Conservation (phyloP, 2,113 vertebrate species). For the Apistogramma diplotaenia region DNA sequence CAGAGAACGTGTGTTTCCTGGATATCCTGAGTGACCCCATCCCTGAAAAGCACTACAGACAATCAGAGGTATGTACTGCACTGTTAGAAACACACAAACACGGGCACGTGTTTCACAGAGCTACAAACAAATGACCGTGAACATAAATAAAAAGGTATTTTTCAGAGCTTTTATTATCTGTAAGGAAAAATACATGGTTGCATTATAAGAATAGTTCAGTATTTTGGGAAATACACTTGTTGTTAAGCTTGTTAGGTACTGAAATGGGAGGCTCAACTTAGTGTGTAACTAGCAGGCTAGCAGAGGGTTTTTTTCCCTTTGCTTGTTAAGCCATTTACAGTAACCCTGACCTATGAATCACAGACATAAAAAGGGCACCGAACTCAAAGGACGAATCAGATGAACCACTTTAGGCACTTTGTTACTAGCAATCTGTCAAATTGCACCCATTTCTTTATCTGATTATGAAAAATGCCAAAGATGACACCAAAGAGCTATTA, state of each 20-base stretch:
- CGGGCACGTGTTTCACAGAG: background rate
- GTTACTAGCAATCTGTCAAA: background rate
- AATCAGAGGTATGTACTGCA: constrained; percentile 65
- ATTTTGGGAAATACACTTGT: background rate
- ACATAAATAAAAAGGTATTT: background rate
- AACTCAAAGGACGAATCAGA: background rate
- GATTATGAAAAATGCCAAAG: background rate
- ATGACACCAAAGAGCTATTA: background rate
- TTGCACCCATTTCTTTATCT: background rate
- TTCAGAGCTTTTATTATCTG: background rate
- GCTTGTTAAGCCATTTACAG: background rate
- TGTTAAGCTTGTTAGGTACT: no score
- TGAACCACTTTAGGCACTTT: background rate
- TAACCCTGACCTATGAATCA: background rate
- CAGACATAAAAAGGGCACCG: background rate
- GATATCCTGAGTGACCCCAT: constrained; percentile 79
- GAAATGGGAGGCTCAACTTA: background rate
- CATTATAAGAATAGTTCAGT: background rate
- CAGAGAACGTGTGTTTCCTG: constrained; percentile 67
- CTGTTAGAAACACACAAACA: background rate
- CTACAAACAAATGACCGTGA: background rate
- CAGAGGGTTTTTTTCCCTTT: background rate
- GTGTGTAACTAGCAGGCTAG: background rate
- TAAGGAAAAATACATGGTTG: background rate
- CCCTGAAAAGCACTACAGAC: constrained; percentile 76